These are phyloP conservation scores for Ginglymostoma cirratum DNA, from an alignment of 2,113 vertebrate species.

Conservation along the genomic window DNA sequence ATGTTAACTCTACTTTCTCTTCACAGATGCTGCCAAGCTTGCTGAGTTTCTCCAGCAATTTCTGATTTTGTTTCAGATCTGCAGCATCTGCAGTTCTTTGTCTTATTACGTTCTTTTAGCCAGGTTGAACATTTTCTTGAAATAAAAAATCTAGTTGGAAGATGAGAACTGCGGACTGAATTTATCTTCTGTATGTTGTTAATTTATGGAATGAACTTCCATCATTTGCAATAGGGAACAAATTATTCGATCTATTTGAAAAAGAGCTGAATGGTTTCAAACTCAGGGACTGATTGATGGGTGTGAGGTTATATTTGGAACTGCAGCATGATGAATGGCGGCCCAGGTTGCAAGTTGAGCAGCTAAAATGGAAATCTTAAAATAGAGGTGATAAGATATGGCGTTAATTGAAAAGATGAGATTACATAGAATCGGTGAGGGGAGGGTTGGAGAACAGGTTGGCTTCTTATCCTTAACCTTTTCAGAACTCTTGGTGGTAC, in stretches of 20 bases:
- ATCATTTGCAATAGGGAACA: neutral
- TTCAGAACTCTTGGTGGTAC: neutral
- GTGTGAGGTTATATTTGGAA: slow-evolving; percentile 2
- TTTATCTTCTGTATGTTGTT: neutral
- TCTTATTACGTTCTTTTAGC: neutral
- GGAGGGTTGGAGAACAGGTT: neutral
- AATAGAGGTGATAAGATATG: neutral
- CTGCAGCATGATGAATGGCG: neutral
- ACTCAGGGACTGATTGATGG: neutral
- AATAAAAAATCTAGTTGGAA: neutral
- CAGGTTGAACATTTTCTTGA: neutral
- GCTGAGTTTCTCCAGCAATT: no score
- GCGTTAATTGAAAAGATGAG: neutral
- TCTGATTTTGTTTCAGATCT: no score
- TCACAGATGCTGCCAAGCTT: no score
- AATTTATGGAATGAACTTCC: neutral
- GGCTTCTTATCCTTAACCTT: neutral
- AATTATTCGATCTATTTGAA: neutral
- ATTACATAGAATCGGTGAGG: neutral
- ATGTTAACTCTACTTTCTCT: no score
- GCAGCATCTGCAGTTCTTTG: no score
- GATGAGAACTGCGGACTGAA: neutral
- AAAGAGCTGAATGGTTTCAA: neutral
- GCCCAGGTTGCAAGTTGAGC: neutral
- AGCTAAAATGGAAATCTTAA: neutral